Evolutionary conservation across 2,888 invertebrate species (phyloP).

Genomic region (Leptinotarsa juncta): DNA sequence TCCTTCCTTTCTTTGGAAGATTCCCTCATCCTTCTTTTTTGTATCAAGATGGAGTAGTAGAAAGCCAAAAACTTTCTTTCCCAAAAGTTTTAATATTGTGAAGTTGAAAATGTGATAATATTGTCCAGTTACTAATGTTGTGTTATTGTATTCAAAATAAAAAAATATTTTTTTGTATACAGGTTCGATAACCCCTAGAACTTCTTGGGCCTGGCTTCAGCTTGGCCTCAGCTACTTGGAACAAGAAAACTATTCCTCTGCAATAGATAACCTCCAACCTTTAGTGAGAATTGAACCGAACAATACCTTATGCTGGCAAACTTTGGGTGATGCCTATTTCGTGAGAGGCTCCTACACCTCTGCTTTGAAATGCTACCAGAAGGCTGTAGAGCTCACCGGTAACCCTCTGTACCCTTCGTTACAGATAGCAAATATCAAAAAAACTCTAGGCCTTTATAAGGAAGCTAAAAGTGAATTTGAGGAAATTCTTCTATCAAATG

Average conservation of each 20-base stretch:
- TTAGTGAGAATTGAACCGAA: slow-evolving; percentile 76
- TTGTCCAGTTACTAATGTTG: no score
- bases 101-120: no score
- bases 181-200: slow-evolving; percentile 42
- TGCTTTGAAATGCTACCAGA: slow-evolving; percentile 87
- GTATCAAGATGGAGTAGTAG: no score
- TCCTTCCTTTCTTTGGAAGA: no score
- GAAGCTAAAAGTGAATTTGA: slow-evolving; percentile 81
- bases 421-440: slow-evolving; percentile 81
- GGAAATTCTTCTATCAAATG: slow-evolving; percentile 69
- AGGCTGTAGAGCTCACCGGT: slow-evolving; percentile 76
- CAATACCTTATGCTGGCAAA: slow-evolving; percentile 84
- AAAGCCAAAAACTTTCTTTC: no score
- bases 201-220: slow-evolving; percentile 84
- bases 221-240: slow-evolving; percentile 85
- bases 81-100: no score
- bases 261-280: slow-evolving; percentile 81
- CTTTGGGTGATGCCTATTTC: slow-evolving; percentile 90
- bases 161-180: background rate
- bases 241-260: slow-evolving; percentile 77
- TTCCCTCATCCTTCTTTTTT: no score
- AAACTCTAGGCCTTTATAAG: slow-evolving; percentile 75
- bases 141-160: no score
- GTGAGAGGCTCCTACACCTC: slow-evolving; percentile 90
- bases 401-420: slow-evolving; percentile 77